Evolutionary conservation across 1,140 invertebrate genomes (phyloP), one percentile per base, ranked within the genome.

Genomic region (Drosophila erecta): DNA sequence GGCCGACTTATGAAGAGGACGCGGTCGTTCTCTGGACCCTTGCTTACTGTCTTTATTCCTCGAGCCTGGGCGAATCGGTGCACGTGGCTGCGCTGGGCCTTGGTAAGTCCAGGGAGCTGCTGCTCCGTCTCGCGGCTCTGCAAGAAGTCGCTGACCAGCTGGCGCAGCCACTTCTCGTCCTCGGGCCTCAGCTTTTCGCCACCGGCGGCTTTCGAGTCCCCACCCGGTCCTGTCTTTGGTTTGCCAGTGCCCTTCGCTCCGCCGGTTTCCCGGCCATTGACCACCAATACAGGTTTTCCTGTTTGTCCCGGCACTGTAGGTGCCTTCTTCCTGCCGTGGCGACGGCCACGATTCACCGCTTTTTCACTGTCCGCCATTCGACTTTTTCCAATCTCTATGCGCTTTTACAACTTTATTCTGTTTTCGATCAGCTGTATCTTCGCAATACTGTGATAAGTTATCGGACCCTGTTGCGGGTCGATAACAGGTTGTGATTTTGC

Each of bases 11-110:
- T 55, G 33, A 61, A 65, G 0, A 91, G 50, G 14, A 85, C 70
- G 1, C 90, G 83, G 0, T 64, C 56, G 0, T 8, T 49, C 5
- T n/a, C 47, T 10, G 33, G n/a, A 1, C 77, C 81, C 58, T 71
- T 73, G 35, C 90, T 91, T 24, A 47, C 37, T 8, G 83, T 71
- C 54, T 76, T 81, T 1, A 91, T 46, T 5, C 83, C 80, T n/a
- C 70, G 17, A 0, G 38, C 10, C 2, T 70, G 58, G n/a, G 90
- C 86, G 51, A 74, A 73, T 3, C 50, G 37, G 41, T 90, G 86
- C 5, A 91, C 38, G 30, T 78, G 75, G 30, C 56, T 74, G n/a
- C 90, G 80, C 15, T 81, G 50, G 5, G 12, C 12, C 10, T 78
- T 81, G 10, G 53, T 51, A 0, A 91, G 40, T 0, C 65, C 60